Evolutionary conservation across 2,113 vertebrate species (phyloP).

Genomic region (Ciconia boyciana): DNA sequence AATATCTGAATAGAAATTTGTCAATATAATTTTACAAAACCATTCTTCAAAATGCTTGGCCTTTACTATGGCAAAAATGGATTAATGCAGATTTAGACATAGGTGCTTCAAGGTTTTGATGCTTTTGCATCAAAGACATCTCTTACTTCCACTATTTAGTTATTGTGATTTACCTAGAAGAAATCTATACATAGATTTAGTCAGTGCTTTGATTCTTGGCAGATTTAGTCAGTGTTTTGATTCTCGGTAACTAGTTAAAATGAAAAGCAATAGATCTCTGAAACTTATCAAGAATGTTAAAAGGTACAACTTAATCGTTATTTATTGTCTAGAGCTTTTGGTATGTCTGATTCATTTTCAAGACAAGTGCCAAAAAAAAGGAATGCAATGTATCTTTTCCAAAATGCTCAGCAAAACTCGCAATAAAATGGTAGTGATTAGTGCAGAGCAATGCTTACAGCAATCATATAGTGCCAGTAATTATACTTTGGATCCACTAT

Average conservation of each 20-base stretch:
- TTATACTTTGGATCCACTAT: conserved; percentile 36
- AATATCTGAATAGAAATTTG: neutral
- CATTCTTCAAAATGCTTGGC: neutral
- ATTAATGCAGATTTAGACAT: neutral
- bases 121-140: neutral
- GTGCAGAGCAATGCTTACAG: conserved; percentile 22
- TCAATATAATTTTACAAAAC: neutral
- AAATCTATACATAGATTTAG: conserved; percentile 29
- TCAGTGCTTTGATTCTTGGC: neutral
- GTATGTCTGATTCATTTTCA: conserved; percentile 19
- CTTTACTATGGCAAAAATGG: neutral
- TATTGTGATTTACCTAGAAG: conserved; percentile 9
- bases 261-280: neutral
- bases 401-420: conserved; percentile 26
- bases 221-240: neutral
- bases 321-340: conserved; percentile 13
- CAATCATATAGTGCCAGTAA: conserved; percentile 40
- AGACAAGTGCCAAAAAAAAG: neutral
- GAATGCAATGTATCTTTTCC: neutral
- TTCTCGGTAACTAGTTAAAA: neutral
- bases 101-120: neutral
- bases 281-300: neutral
- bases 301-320: conserved; percentile 6
- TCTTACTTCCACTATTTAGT: neutral
- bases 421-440: conserved; percentile 44